Percentiles rank a stretch among this genome's conserved stretches.
phyloP scores from a whole-genome alignment of 2,113 vertebrate genomes.

The Thamnaconus septentrionalis region DNA sequence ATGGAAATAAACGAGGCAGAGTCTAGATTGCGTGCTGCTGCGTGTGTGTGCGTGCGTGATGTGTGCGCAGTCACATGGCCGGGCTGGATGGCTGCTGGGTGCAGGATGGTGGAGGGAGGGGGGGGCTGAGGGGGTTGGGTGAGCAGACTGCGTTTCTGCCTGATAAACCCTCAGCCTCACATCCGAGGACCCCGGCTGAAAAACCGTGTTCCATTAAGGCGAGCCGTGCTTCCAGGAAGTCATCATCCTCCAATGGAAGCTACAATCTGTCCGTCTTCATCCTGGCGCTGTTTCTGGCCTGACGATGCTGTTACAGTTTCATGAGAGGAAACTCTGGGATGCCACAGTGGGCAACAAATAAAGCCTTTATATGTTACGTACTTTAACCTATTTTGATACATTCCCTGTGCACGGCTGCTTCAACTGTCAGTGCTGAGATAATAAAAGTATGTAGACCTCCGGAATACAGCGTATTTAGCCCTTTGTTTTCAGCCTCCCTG shows the following conservation, averaged over 20 bases:
- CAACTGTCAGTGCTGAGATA: no score
- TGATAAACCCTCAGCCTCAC: neutral
- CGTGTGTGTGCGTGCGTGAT: constrained; percentile 25
- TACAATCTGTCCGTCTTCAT: neutral
- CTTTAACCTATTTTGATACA: no score
- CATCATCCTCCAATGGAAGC: constrained; percentile 8
- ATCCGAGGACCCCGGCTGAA: neutral
- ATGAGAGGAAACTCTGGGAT: no score
- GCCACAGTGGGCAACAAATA: no score
- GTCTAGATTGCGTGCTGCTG: constrained; percentile 32
- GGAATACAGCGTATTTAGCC: no score
- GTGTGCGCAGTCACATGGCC: constrained; percentile 54
- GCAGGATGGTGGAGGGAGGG: constrained; percentile 10
- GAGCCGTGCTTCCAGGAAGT: constrained; percentile 27
- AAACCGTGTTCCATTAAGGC: constrained; percentile 8
- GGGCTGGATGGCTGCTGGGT: constrained; percentile 16
- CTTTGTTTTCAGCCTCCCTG: no score
- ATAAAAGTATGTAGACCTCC: no score
- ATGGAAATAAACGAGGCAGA: constrained; percentile 49
- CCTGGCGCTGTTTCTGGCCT: neutral
- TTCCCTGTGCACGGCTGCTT: no score
- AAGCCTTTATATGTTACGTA: no score
- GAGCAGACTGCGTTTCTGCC: constrained; percentile 10
- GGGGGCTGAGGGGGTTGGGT: constrained; percentile 1
- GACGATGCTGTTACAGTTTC: neutral